A percentile compares a stretch with the other conserved stretches of the same genome.
Evolutionary conservation across 2,113 vertebrate species (phyloP).

Genomic region (Rhynchomys soricoides): DNA sequence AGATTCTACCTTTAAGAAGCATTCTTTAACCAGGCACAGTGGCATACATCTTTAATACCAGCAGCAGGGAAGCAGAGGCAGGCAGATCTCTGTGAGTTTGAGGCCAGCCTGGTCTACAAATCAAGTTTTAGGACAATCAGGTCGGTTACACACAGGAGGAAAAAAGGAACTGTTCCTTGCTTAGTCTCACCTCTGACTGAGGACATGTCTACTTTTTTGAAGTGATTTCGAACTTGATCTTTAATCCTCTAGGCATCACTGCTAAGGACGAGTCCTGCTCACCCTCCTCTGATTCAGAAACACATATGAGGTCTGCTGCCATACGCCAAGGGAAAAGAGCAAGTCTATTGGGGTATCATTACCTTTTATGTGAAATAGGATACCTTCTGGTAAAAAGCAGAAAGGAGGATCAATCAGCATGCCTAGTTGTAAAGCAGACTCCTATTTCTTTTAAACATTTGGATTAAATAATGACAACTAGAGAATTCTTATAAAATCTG

Average conservation of each 20-base stretch:
- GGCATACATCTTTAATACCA: not conserved
- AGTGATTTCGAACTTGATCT: not conserved
- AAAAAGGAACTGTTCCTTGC: not conserved
- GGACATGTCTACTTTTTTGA: not conserved
- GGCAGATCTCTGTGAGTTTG: not conserved
- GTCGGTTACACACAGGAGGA: not conserved
- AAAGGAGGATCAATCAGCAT: not conserved
- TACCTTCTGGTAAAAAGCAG: constrained; percentile 11
- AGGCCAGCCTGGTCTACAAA: not conserved
- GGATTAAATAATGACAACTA: constrained; percentile 50
- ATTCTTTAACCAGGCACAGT: no score
- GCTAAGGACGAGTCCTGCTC: not conserved
- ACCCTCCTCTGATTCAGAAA: not conserved
- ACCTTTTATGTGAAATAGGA: constrained; percentile 30
- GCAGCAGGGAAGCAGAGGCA: not conserved
- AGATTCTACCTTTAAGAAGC: not conserved
- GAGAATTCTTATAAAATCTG: constrained; percentile 54
- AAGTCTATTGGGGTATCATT: not conserved
- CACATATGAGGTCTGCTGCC: not conserved
- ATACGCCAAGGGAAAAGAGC: not conserved
- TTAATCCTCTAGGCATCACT: not conserved
- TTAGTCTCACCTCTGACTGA: not conserved
- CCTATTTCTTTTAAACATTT: constrained; percentile 37
- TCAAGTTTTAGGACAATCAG: not conserved
- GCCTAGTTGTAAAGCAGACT: constrained; percentile 52